Evolutionary conservation across 2,888 invertebrate species (phyloP), one percentile per base, ranked within the genome.

Genomic region (Drosophila formosana): DNA sequence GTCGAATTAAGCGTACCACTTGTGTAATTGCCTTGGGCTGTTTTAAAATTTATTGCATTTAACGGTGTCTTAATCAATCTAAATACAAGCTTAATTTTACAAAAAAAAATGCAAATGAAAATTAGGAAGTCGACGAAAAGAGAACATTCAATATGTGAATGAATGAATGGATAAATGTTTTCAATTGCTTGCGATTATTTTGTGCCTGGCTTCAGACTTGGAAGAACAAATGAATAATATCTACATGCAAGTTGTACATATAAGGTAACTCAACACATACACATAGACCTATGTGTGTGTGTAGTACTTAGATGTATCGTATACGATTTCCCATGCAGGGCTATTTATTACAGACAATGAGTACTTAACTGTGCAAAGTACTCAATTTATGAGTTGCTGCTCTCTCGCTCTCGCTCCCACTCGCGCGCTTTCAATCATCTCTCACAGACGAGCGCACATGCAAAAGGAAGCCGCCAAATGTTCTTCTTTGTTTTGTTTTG

Each of bases 391-490:
- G 53, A 53, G 28, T 18, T 41, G 18, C 28, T 53, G 53, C 43
- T 30, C 50, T 43, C 62, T 43, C 18, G 6, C 37, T 32, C 37
- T 13, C 56, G 4, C n/a, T 4, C 25, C 8, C 37, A 4, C 25
- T 32, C 32, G 7, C 23, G 23, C 37, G n/a, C 28, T 53, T 13
- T 46, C 55, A 50, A 34, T 57, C 57, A 57, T 57, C 47, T 67
- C 64, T 65, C 43, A 64, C 79, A 69, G 62, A 74, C 57, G 73
- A 75, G 66, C 49, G 49, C 32, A 74, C 65, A 70, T 60, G 50
- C 64, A 82, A 84, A 68, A 68, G 73, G 66, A 58, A 78, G 69
- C 82, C 81, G 82, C 81, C 80, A 64, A 74, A 74, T 77, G 76
- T 69, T 75, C 75, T 23, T 34, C 9, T n/a, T 37, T 56, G 39